phyloP scores from a whole-genome alignment of 2,888 invertebrate genomes.

The Pterostichus madidus region DNA sequence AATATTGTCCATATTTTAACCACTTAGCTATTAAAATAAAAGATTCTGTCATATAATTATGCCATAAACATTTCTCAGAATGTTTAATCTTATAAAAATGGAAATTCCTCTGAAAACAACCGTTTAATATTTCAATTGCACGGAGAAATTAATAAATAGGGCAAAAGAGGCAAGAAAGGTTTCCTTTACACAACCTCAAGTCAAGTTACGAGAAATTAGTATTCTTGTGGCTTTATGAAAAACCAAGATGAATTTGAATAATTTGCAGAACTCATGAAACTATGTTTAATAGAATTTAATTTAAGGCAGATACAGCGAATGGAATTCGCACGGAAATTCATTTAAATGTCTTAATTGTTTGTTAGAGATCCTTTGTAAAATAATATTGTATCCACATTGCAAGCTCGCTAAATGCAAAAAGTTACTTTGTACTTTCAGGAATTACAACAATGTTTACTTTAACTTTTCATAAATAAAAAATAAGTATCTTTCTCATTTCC shows the following conservation, averaged over 20 bases:
- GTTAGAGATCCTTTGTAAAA: slow-evolving; percentile 2
- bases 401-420: neutral
- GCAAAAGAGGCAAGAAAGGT: neutral
- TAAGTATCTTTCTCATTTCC: no score
- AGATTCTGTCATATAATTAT: no score
- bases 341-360: slow-evolving; percentile 33
- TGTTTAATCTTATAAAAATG: no score
- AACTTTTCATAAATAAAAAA: no score
- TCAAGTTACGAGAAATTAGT: slow-evolving; percentile 16
- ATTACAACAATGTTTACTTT: no score
- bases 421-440: neutral
- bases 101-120: no score
- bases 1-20: no score
- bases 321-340: slow-evolving; percentile 35
- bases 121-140: no score
- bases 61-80: no score
- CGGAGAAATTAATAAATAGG: no score
- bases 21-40: no score
- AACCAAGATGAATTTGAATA: slow-evolving; percentile 45
- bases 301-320: slow-evolving; percentile 12
- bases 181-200: neutral
- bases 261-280: slow-evolving; percentile 24
- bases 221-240: slow-evolving; percentile 34
- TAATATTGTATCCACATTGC: slow-evolving; percentile 1
- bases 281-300: slow-evolving; percentile 45